These are phyloP conservation scores for Branchellion lobata DNA, from an alignment of 2,888 invertebrate species.

Conservation along the genomic window DNA sequence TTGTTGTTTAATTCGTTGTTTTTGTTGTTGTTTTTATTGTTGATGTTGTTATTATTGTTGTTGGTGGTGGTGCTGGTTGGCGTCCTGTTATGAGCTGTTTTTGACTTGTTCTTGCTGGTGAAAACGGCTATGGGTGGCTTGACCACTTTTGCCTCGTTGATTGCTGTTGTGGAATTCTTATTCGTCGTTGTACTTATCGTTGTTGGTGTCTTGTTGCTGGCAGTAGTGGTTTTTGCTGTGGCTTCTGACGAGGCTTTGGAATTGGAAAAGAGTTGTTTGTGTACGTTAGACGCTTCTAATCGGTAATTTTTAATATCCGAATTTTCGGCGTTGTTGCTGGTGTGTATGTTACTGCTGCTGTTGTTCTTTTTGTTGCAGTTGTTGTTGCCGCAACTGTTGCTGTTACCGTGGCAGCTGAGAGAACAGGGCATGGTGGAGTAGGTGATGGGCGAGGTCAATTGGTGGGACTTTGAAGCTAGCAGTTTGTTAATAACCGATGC, in stretches of 20 bases:
- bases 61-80: neutral
- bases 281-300: neutral
- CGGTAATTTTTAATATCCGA: neutral
- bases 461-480: constrained; percentile 4
- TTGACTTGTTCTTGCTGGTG: constrained; percentile 35
- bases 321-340: neutral
- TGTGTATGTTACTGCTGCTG: neutral
- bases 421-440: constrained; percentile 34
- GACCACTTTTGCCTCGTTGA: constrained; percentile 7
- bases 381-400: constrained; percentile 1
- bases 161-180: neutral
- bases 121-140: constrained; percentile 36
- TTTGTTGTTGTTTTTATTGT: too few species aligned
- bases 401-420: constrained; percentile 20
- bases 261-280: too few species aligned
- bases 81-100: neutral
- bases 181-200: neutral
- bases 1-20: too few species aligned
- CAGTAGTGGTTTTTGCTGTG: neutral
- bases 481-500: neutral
- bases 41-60: too few species aligned
- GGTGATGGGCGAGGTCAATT: constrained; percentile 8
- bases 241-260: neutral
- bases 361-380: neutral
- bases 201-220: neutral